Evolutionary conservation across 2,888 invertebrate genomes (phyloP), one percentile per base, ranked within the genome.

Genomic region (Sympetrum striolatum): DNA sequence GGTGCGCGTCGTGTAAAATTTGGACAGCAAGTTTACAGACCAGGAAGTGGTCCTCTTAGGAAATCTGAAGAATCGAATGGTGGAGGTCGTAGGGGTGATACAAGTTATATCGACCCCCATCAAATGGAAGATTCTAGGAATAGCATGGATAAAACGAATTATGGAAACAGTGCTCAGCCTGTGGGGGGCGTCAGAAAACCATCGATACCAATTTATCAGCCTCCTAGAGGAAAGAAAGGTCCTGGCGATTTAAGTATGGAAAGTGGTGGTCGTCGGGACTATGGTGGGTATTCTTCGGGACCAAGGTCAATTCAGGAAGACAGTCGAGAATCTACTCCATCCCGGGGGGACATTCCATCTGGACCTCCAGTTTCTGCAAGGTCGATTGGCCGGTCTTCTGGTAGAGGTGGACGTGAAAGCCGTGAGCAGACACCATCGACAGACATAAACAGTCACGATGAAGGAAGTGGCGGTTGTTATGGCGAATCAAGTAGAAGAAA

Each of bases 41-140:
- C 97, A 93, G 97, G 97, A 92, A 96, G 97, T 95, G 97, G 97
- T 92, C 96, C 96, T 92, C 94, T 97, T 92, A 95, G 96, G 93
- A 96, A 96, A 94, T 95, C 96, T 18, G 86, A 86, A 37, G 86
- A 86, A 64, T 64, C 60, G 22, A 86, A 86, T 37, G 86, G 86
- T 92, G 95, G 91, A 48, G 90, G 90, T 22, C 91, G 91, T 6
- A 91, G 91, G 37, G 81, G 90, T 79, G 92, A 92, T 81, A 90
- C 90, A 81, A 82, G 73, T 60, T 91, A 90, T 48, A 91, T 90
- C 86, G 79, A 81, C 37, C 91, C 91, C 73, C 90, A 91, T 90
- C 91, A 91, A 80, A 90, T 80, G 64, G 91, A 91, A 44, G 91
- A 91, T 91, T 90, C 90, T 35, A 86, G 58, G 39, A 90, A 48